Base-by-base conservation (phyloP, 2,888 invertebrate species). In the Tortricodes alternella region DNA sequence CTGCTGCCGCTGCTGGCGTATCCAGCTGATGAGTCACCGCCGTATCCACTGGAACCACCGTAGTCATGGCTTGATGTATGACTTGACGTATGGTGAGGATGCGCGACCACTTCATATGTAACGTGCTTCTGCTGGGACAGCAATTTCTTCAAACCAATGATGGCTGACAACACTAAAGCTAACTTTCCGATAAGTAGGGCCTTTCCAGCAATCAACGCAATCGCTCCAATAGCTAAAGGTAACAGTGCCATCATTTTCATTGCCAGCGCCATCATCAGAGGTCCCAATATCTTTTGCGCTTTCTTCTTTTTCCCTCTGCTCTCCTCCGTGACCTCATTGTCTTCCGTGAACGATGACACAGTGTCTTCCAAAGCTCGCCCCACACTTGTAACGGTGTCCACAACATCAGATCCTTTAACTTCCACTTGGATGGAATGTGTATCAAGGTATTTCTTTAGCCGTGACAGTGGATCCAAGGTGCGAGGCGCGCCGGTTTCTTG, bases 91-190 rank as follows among this genome's bases (percentile, higher is more conserved):
- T 96, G 96, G 71, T 96, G 96, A 50, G 96, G 96, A 80, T 96
- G 96, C 0, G 96, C 94, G 0, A 96, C 96, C 27, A 96, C 96
- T 78, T 96, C 96, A 76, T 96, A 96, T 3, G 96, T 96, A 62
- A 96, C 96, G 74, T 96, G 96, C 76, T 96, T 96, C 84, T 95
- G 94, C 74, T 94, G 94, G 1, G 94, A 94, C 64, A 96, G 83
- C 46, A 96, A 88, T 79, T 96, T 96, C 92, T 96, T 96, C 79
- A 96, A 84, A 2, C 96, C 96, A 71, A 96, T 96, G 58, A 96
- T 94, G 48, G 95, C 95, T 0, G 96, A 96, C 43, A 96, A 91
- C 39, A 96, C 95, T 62, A 96, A 90, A 21, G 96, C 96, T 72
- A 96, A 93, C 86, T 96, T 96, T 78, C 96, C 96, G 71, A 96